A percentile compares a stretch with the other conserved stretches of the same genome.
phyloP scores from a whole-genome alignment of 2,888 invertebrate species.

The Tuta absoluta region DNA sequence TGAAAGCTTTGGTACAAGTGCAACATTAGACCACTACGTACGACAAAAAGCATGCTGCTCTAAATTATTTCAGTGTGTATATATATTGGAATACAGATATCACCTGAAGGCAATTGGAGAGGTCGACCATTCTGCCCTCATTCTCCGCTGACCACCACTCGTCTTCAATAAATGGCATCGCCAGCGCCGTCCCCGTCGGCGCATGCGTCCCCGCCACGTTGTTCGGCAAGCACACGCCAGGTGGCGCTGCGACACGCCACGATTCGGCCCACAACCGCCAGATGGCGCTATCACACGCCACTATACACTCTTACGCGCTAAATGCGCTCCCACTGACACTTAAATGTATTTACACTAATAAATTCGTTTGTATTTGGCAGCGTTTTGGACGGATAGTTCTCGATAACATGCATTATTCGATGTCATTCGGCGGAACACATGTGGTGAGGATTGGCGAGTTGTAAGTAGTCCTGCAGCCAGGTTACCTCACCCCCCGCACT shows the following conservation, averaged over 20 bases:
- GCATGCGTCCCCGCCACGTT: conserved; percentile 85
- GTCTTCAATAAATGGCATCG: conserved; percentile 98
- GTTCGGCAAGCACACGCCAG: conserved; percentile 62
- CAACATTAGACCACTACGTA: too few species aligned
- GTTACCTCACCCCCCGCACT: conserved; percentile 75
- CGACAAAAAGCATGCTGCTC: too few species aligned
- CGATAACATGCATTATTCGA: conserved; percentile 66
- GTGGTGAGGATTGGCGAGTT: conserved; percentile 42
- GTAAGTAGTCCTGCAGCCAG: conserved; percentile 50
- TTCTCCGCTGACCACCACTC: conserved; percentile 97
- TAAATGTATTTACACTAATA: conserved; percentile 64
- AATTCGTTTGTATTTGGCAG: conserved; percentile 78
- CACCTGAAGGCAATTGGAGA: conserved; percentile 93
- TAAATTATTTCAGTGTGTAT: too few species aligned
- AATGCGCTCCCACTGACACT: conserved; percentile 32
- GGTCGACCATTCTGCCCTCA: conserved; percentile 96
- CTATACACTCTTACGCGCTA: conserved; percentile 45
- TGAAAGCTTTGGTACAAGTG: too few species aligned
- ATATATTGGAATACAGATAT: conserved; percentile 21
- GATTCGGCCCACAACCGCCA: conserved; percentile 62
- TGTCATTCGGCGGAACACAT: conserved; percentile 72
- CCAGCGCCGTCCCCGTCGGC: conserved; percentile 84
- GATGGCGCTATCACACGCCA: conserved; percentile 60
- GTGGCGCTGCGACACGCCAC: conserved; percentile 78
- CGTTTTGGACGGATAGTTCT: conserved; percentile 71